Conservation (phyloP, 2,888 invertebrate genomes). For the Digitonthophagus gazella region DNA sequence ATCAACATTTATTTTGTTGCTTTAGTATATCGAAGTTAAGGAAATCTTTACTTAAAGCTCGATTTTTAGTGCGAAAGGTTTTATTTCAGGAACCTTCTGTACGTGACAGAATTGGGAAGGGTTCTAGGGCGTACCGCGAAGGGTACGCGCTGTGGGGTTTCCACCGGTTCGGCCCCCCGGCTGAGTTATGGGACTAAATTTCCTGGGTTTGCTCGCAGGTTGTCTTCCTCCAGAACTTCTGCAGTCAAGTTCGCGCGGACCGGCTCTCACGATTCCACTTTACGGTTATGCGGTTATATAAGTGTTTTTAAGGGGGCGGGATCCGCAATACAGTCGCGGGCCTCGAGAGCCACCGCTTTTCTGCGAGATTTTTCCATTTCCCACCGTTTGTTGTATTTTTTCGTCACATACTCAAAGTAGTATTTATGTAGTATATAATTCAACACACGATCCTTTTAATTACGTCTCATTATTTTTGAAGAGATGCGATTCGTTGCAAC, state of each 20-base stretch:
- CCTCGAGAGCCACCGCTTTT: neutral
- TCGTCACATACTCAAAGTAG: too few relatives aligned
- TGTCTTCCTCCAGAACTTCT: conserved; percentile 27
- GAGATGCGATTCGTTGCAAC: too few relatives aligned
- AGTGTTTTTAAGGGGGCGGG: conserved; percentile 4
- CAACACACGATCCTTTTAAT: neutral
- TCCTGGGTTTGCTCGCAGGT: conserved; percentile 36
- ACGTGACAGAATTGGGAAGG: neutral
- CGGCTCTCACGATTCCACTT: conserved; percentile 14
- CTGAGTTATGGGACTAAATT: conserved; percentile 41
- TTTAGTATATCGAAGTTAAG: too few relatives aligned
- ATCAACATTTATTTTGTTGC: too few relatives aligned
- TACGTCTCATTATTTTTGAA: neutral
- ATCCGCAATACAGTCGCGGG: neutral
- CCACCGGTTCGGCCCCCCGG: conserved; percentile 27
- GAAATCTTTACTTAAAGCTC: conserved; percentile 25
- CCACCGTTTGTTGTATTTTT: too few relatives aligned
- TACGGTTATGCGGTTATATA: conserved; percentile 11
- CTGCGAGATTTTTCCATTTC: neutral
- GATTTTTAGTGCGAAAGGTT: conserved; percentile 32
- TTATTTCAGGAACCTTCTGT: conserved; percentile 25
- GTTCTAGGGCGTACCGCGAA: conserved; percentile 27
- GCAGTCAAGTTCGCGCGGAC: conserved; percentile 22
- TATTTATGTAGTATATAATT: neutral
- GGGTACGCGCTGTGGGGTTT: conserved; percentile 20